phyloP scores from a whole-genome alignment of 2,113 vertebrate genomes.

The Todiramphus chloris region DNA sequence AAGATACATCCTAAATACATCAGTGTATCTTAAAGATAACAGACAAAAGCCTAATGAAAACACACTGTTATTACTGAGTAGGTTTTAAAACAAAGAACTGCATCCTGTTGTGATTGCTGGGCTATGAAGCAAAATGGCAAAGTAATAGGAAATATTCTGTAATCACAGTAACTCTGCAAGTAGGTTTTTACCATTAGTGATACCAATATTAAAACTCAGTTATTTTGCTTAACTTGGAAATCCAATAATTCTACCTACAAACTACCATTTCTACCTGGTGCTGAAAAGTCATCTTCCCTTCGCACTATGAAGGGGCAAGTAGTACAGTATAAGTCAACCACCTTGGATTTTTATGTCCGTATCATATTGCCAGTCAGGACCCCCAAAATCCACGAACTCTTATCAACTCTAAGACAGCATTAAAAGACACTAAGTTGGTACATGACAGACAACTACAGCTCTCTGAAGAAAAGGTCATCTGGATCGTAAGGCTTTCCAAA shows the following conservation, averaged over 20 bases:
- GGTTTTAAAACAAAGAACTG: neutral
- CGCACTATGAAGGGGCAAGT: neutral
- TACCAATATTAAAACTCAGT: neutral
- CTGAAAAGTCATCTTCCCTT: neutral
- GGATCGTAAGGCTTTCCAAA: neutral
- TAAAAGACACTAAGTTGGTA: neutral
- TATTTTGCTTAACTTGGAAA: neutral
- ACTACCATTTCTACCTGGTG: neutral
- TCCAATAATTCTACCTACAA: neutral
- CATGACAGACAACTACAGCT: neutral
- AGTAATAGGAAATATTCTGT: neutral
- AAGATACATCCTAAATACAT: neutral
- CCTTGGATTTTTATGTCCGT: neutral
- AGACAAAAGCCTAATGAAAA: neutral
- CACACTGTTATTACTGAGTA: neutral
- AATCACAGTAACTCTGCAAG: neutral
- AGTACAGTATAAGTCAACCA: neutral
- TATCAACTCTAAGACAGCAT: neutral
- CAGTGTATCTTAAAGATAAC: no score
- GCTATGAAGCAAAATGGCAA: neutral
- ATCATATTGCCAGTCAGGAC: neutral
- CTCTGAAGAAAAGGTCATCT: neutral
- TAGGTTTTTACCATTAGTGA: neutral
- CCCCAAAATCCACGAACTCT: neutral
- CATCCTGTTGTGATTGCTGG: neutral